Evolutionary conservation across 2,113 vertebrate genomes (phyloP), one percentile per base, ranked within the genome.

Genomic region (Chaetodon auriga): DNA sequence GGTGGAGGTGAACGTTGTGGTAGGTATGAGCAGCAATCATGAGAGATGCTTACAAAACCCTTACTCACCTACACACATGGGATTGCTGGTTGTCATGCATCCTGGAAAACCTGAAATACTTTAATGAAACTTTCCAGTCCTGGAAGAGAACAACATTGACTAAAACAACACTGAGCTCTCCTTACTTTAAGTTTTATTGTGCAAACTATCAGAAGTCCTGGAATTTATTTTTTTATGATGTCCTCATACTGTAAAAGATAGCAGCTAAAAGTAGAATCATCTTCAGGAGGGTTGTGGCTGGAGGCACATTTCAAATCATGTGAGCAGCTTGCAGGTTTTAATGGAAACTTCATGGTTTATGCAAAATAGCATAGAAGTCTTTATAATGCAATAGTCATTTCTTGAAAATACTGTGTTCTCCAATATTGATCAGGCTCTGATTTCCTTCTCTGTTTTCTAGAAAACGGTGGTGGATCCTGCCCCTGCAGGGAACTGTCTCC

Each of bases 1-100:
- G 66, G 95, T 99, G 88, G 98, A 99, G 93, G 45, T 98, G 82
- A 96, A 97, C 80, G 96, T 98, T 66, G 95, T 96, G 92, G 98
- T 99, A 93, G 79, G 97, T 90, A 54, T 45, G 36, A 68, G 16
- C 16, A 19, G 35, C 35, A 38, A 15, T 11, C 19, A 1, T 15
- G 6, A 61, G 23, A 66, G 68, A 30, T 16, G 0, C n/a, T 41
- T 10, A 25, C 36, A 16, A 23, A 49, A 18, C 1, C 5, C 2
- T 57, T 3, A 54, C 36, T 45, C 16, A 1, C 41, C 2, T 35
- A 23, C 38, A 62, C 58, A 53, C 9, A 16, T 1, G 10, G 10
- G 1, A 51, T 65, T 51, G 38, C 11, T 10, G 43, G n/a, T 23
- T 51, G 5, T 9, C 18, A 9, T 21, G 7, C 14, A 53, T 30